phyloP scores from a whole-genome alignment of 2,797 vertebrate genomes.

The Tangara arthus region DNA sequence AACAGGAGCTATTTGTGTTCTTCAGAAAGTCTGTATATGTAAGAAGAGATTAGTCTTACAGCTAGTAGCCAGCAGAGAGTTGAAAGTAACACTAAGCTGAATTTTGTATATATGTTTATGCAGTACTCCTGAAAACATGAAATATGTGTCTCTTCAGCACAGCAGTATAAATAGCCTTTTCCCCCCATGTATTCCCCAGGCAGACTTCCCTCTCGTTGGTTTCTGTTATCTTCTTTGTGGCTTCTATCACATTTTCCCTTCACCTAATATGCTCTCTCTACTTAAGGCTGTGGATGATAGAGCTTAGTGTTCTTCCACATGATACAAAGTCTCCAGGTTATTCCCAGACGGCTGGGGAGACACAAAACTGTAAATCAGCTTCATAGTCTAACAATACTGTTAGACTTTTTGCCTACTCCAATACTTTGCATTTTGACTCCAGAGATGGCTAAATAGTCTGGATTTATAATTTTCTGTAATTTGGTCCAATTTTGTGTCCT shows the following conservation, averaged over 20 bases:
- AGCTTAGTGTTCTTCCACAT: neutral
- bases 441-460: neutral
- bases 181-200: neutral
- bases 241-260: neutral
- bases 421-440: conserved; percentile 4
- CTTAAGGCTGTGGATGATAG: neutral
- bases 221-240: neutral
- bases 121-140: neutral
- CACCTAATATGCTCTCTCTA: neutral
- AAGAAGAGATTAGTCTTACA: neutral
- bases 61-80: neutral
- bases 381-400: neutral
- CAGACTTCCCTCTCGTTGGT: neutral
- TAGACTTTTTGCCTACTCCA: neutral
- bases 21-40: neutral
- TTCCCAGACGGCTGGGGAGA: neutral
- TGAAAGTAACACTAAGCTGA: neutral
- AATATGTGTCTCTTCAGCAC: neutral
- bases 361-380: neutral
- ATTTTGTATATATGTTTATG: neutral
- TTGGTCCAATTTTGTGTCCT: neutral
- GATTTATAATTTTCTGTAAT: conserved; percentile 30
- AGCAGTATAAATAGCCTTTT: neutral
- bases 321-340: neutral
- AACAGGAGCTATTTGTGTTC: neutral